Percentiles rank a stretch among this genome's conserved stretches.
phyloP scores from a whole-genome alignment of 2,113 vertebrate species.

The Pangasianodon gigas region DNA sequence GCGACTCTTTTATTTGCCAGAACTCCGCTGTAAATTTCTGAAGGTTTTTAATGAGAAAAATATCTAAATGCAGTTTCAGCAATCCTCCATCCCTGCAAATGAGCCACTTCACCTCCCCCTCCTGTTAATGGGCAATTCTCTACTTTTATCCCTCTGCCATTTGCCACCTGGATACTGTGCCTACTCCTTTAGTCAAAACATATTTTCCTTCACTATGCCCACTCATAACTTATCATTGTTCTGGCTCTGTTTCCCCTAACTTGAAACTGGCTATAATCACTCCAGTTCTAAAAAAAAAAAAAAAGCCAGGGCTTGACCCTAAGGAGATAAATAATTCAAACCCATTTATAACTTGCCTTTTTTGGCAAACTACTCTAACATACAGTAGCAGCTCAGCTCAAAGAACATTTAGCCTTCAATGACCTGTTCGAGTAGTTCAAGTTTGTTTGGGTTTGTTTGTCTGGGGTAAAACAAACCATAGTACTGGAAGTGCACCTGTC shows the following conservation, averaged over 20 bases:
- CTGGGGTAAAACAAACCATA: background rate
- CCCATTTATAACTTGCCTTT: background rate
- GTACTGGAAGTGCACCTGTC: background rate
- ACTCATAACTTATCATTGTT: background rate
- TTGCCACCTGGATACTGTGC: background rate
- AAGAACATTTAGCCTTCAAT: background rate
- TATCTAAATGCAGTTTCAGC: background rate
- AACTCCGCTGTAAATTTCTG: background rate
- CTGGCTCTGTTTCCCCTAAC: background rate
- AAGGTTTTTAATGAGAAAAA: slow-evolving; percentile 7
- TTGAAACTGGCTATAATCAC: background rate
- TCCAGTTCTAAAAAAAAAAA: background rate
- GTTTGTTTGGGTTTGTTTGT: too few species aligned
- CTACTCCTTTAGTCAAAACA: background rate
- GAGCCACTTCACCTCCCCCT: background rate
- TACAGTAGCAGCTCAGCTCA: background rate
- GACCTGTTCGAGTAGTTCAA: background rate
- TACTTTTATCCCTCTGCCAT: background rate
- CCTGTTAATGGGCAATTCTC: background rate
- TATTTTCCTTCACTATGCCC: background rate
- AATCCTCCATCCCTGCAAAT: background rate
- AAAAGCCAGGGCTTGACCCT: background rate
- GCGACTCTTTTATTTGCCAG: background rate
- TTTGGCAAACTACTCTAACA: background rate
- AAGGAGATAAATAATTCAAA: background rate